Conservation (phyloP, 2,113 vertebrate genomes). For the Cercopithecus mona region DNA sequence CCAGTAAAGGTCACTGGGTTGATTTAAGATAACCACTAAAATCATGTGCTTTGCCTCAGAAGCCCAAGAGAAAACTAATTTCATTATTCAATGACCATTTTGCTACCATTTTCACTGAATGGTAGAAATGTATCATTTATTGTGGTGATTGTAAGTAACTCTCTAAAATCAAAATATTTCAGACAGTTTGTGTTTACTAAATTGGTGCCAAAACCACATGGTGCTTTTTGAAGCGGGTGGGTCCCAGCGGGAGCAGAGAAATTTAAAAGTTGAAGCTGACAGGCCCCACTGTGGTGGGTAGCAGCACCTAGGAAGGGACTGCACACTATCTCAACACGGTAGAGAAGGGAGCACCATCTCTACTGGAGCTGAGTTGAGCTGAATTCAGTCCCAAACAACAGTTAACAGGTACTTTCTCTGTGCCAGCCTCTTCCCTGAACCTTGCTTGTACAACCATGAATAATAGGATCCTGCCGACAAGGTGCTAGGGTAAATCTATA, state of each 20-base stretch:
- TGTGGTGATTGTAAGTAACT: background rate
- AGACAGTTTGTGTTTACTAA: background rate
- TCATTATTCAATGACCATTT: background rate
- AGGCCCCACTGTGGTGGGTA: background rate
- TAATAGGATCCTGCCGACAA: background rate
- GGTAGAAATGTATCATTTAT: background rate
- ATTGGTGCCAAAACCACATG: background rate
- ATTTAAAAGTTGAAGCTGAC: background rate
- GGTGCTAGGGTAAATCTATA: too few species aligned
- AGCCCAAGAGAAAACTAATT: background rate
- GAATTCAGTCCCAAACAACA: background rate
- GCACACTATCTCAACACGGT: background rate
- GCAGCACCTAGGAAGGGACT: background rate
- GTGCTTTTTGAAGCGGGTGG: background rate
- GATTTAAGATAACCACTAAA: slow-evolving; percentile 49
- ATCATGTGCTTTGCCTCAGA: slow-evolving; percentile 56
- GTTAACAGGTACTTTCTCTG: background rate
- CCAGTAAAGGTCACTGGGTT: slow-evolving; percentile 37
- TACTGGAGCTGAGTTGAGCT: background rate
- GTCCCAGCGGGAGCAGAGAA: background rate
- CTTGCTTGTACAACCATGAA: background rate
- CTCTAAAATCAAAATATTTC: background rate
- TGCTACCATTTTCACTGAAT: background rate
- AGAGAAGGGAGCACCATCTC: background rate
- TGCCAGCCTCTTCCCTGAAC: background rate